Evolutionary conservation across 2,113 vertebrate species (phyloP), one percentile per base, ranked within the genome.

Genomic region (Psephotus haematonotus): DNA sequence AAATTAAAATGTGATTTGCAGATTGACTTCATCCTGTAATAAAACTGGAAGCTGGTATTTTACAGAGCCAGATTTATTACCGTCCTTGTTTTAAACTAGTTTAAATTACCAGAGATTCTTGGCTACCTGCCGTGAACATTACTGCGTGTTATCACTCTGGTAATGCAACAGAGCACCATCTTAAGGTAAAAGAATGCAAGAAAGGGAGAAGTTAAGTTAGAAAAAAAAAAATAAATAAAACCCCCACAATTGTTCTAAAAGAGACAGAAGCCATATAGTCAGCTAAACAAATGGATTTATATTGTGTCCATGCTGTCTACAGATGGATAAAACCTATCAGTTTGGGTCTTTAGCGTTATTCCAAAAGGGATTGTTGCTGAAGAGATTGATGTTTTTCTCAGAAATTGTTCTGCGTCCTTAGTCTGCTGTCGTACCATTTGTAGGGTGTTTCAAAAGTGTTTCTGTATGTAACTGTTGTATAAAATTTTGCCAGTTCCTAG

Each of bases 381-480:
- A 86, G 24, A 68, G 17, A 33, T 64, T 5, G 9, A 17, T 47
- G 46, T 1, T 44, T 77, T 83, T 67, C 13, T 63, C 9, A 49
- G 37, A 74, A 62, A 19, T 41, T 25, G 7, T 62, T 80, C 25
- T 44, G 17, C 33, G 17, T 55, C 82, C 33, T 72, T 43, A 60
- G n/a, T 44, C 13, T 0, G 0, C 23, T 49, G 65, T 17, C 4
- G 9, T 1, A 6, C 5, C 12, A 17, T 4, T 25, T 25, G 15
- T 50, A 60, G 28, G 9, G 3, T 0, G 0, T 77, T 74, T 86
- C 35, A 69, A 13, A 82, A 65, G 3, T 53, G 18, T 69, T 88
- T 74, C 11, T 86, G 9, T 65, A 12, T 63, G 23, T 49, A 81
- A 80, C 18, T 62, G 2, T 15, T 19, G 1, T n/a, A 6, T 31